Base-by-base conservation (phyloP, 1,140 invertebrate species). In the Copidosoma floridanum region DNA sequence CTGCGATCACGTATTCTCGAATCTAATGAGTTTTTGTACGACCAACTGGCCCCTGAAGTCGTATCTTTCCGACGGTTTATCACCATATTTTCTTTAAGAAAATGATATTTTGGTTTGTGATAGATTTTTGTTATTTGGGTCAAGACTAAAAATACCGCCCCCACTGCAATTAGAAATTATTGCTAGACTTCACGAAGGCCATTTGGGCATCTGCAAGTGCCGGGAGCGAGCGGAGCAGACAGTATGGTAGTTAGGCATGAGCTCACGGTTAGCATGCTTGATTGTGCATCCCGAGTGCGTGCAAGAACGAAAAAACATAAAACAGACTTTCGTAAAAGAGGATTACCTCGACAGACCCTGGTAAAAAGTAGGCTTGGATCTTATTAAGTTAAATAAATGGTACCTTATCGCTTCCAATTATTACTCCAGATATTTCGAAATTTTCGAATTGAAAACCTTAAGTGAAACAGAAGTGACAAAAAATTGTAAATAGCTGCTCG, bases 331-430 rank as follows among this genome's bases (percentile, higher is more conserved):
- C 50, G 21, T 48, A 44, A 50, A 48, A 57, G 65, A 66, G n/a
- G 23, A 61, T n/a, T 60, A 65, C 26, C 64, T 62, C 10, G 48
- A 51, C 12, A 40, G 66, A 43, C 56, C 67, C 3, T 70, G 64
- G 63, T 54, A 68, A 40, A 70, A 70, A 64, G 41, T 71, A 12
- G 67, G 51, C 1, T 47, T 66, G 46, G 69, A 73, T 52, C 53
- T 71, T 5, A 70, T 67, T 52, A 70, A 72, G 44, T 58, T 20
- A 21, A 57, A 69, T 27, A 58, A 64, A 55, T 67, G 61, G 65
- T 72, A 66, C 43, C 35, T 71, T 18, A 67, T 70, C 11, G 46
- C 58, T 20, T 61, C 54, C 3, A 64, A 73, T 64, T 73, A 73
- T 57, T 72, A 67, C 32, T 72, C 66, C 0, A 37, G 63, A 12